Base-by-base conservation (phyloP, 2,113 vertebrate genomes). In the Recurvirostra avosetta region DNA sequence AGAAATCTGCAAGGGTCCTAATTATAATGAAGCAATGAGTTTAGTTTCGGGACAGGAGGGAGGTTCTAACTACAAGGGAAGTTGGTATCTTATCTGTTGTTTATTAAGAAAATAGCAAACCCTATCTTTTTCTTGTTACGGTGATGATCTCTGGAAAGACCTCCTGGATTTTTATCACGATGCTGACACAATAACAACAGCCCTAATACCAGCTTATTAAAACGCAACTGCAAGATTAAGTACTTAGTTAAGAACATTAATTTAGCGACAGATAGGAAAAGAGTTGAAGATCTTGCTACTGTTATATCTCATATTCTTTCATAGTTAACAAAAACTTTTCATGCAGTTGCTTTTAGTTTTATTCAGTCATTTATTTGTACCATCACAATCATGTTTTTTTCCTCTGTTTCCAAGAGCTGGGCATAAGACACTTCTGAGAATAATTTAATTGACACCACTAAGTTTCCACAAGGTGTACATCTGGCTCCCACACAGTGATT, bases 1-100 rank as follows among this genome's bases (percentile, higher is more conserved):
- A 96, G 94, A 76, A 96, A 95, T 96, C 92, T 96, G 71, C 74
- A 68, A 95, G 92, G 71, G 55, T 88, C 79, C 91, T 96, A 91
- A 90, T 96, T 76, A 83, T 70, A 96, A 90, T 76, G 71, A 65
- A 97, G 50, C 58, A 87, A 88, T 59, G 72, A 92, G 62, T 73
- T 95, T 65, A 55, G 81, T 97, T 97, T 96, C 88, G 96, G 88
- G 88, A 92, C 75, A 86, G 45, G 58, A 82, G 80, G 65, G 81
- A 95, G 71, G 40, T 94, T 86, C 52, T 53, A 75, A 91, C 55
- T 68, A 63, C 61, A 79, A 2, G 2, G n/a, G 23, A 80, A 47
- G 15, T 86, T 94, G 94, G 41, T 76, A 45, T 81, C 41, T 95
- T 80, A 30, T 23, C 62, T 80, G 30, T 72, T 92, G 36, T 95